Evolutionary conservation across 2,888 invertebrate genomes (phyloP).

Genomic region (Phyllotreta cruciferae): DNA sequence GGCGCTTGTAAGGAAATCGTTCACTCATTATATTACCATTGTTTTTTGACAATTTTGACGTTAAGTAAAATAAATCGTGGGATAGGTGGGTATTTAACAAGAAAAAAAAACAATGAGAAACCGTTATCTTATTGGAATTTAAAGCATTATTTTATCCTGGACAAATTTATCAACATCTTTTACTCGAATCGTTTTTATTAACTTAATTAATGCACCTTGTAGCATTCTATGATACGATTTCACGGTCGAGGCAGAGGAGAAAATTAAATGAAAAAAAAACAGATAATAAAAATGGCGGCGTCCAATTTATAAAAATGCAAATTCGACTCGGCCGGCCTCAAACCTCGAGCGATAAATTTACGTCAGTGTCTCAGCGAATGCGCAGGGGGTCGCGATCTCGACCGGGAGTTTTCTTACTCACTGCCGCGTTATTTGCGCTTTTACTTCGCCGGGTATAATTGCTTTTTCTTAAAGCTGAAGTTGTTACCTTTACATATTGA

Average conservation of each 20-base stretch:
- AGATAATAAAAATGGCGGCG: conserved; percentile 27
- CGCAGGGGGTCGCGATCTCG: conserved; percentile 52
- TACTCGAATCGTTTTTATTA: neutral
- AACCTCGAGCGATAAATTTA: conserved; percentile 54
- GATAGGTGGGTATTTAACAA: no score
- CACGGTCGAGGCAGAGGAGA: conserved; percentile 18
- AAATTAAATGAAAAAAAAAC: conserved; percentile 19
- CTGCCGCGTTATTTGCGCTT: conserved; percentile 6
- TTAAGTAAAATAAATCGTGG: no score
- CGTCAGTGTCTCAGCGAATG: conserved; percentile 52
- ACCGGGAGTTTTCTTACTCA: conserved; percentile 38
- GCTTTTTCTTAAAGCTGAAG: conserved; percentile 2
- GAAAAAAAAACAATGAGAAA: no score
- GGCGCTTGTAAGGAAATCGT: conserved; percentile 7
- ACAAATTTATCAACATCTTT: neutral
- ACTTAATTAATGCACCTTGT: conserved; percentile 20
- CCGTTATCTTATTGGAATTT: no score
- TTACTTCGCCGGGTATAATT: conserved; percentile 8
- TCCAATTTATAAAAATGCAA: conserved; percentile 46
- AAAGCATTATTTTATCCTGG: no score
- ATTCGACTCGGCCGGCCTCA: conserved; percentile 50
- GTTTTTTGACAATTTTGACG: no score
- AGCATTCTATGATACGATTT: conserved; percentile 24
- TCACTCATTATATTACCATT: conserved; percentile 1
- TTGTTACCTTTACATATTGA: no score